Evolutionary conservation across 2,113 vertebrate genomes (phyloP), one percentile per base, ranked within the genome.

Genomic region (Chlamydotis undulata): DNA sequence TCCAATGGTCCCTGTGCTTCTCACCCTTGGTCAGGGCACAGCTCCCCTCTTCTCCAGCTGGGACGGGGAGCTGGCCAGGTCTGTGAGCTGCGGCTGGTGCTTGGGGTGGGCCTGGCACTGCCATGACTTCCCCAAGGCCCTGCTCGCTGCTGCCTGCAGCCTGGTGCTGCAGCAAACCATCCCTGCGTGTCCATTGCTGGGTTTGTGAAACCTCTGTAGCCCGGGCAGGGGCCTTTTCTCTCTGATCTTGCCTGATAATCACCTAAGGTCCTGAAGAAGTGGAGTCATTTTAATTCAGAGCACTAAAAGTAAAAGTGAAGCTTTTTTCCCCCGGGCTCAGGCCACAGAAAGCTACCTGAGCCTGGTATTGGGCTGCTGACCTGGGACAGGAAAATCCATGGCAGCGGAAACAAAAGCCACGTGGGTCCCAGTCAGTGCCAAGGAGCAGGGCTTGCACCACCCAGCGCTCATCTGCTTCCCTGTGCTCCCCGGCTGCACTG

Each of bases 181-280:
- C 41, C 41, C 47, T 39, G 23, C 4, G 0, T 2, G 26, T 6
- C 45, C 29, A 1, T 12, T 28, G 35, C 43, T 0, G 1, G 23
- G 33, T 19, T 41, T 24, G 18, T 22, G 45, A 76, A 80, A 22
- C 29, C 18, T 9, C 28, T 55, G 5, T 8, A 21, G 21, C 4
- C 25, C 3, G 23, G n/a, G 25, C 57, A 45, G 52, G 28, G 67
- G 31, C 14, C 21, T 23, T 26, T 77, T 43, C 25, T 39, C 43
- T 17, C 78, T 61, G 45, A 23, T 35, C 37, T 65, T 56, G 16
- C 33, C 63, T 26, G 28, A 50, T 28, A 26, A 50, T 37, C 64
- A 39, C 24, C 18, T 59, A 41, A 41, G 11, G 41, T 41, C 35
- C 78, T 41, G 64, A 53, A 49, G 50, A 3, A 55, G 9, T 4